Base-by-base conservation (phyloP, 2,113 vertebrate genomes). In the Colinus virginianus region DNA sequence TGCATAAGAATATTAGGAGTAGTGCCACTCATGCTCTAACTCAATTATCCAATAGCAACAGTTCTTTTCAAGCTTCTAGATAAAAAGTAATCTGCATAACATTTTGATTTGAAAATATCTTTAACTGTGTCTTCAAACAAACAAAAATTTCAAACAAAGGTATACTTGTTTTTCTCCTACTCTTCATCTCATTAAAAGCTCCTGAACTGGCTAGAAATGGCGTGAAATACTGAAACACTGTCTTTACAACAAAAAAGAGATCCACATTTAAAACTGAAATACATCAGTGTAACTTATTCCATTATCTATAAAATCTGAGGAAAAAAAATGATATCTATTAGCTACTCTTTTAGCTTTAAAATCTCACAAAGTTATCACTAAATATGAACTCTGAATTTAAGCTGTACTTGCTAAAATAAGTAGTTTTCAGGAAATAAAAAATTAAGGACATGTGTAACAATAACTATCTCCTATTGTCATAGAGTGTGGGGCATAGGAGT, bases 401-500 rank as follows among this genome's bases (percentile, higher is more conserved):
- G 25, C 11, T 49, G 10, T 18, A 17, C 40, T 61, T 42, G 72
- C 28, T n/a, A 59, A 66, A 63, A 63, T 0, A 89, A 36, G 9
- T 19, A 40, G 18, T 16, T n/a, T 46, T 18, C 34, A 93, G 78
- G 59, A 1, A 5, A 19, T 10, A 74, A 62, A 32, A 91, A 89
- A 40, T 69, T 4, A 67, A 78, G 38, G 13, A n/a, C 5, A 15
- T 3, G 5, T 19, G 5, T 19, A 38, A 21, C 0, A 1, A 20
- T 25, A 59, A 45, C 9, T 49, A 67, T 12, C 4, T 9, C 12
- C 4, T 53, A 11, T 2, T 45, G 5, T 5, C 9, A 59, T 1
- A 8, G 13, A 1, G 0, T 16, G 1, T 9, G 6, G 25, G 6
- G 4, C 74, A 20, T 2, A 59, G 25, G 15, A 87, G 28, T 3